Evolutionary conservation across 92 coral and sea anemone species (phyloP).

Genomic region (Anthopleura xanthogrammica): DNA sequence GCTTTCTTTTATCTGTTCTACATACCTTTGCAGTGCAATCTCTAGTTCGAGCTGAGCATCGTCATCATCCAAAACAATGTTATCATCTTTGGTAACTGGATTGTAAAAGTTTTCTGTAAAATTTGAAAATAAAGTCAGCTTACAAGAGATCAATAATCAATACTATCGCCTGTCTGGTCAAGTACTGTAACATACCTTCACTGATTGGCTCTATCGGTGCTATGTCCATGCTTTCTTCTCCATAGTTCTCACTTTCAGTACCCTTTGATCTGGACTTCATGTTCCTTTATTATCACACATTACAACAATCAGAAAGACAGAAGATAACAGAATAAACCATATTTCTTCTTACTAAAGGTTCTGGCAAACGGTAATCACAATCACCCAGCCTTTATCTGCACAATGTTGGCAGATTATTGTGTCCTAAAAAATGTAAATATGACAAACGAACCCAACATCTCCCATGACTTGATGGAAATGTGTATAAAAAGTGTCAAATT

Average conservation of each 20-base stretch:
- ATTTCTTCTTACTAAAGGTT: neutral
- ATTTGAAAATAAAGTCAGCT: too few relatives aligned
- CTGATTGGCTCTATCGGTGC: constrained; percentile 65
- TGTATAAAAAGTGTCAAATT: too few relatives aligned
- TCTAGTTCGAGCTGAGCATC: constrained; percentile 95
- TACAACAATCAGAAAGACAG: neutral
- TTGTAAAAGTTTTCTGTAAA: constrained; percentile 23
- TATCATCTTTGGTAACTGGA: constrained; percentile 36
- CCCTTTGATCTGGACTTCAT: constrained; percentile 47
- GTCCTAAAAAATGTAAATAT: too few relatives aligned
- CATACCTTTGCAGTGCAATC: constrained; percentile 84
- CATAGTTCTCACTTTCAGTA: constrained; percentile 24
- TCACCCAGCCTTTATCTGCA: too few relatives aligned
- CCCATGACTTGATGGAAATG: too few relatives aligned
- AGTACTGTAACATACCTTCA: constrained; percentile 37
- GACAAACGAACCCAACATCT: too few relatives aligned
- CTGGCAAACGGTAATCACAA: too few relatives aligned
- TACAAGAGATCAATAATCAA: too few relatives aligned
- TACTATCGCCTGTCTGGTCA: too few relatives aligned
- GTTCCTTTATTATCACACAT: constrained; percentile 52
- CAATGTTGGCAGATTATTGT: too few relatives aligned
- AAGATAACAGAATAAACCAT: neutral
- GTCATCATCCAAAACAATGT: constrained; percentile 75
- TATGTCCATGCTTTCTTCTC: constrained; percentile 70
- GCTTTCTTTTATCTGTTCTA: neutral